A percentile compares a stretch with the other conserved stretches of the same genome.
Conservation (phyloP, 2,888 invertebrate genomes). For the Hirtodrosophila trivittata region DNA sequence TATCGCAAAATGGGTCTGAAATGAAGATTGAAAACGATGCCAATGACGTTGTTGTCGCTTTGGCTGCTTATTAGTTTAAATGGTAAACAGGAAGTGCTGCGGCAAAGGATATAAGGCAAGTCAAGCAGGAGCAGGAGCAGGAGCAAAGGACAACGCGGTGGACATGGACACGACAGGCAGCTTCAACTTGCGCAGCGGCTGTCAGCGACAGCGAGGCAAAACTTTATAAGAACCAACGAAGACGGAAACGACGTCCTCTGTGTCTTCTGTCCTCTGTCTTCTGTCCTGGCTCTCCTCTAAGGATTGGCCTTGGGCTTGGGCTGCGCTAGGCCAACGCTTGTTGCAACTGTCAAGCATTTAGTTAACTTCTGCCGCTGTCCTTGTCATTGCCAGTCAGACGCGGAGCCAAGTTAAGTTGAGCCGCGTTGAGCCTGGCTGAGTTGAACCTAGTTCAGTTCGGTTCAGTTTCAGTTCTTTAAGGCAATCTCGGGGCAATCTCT, state of each 20-base stretch:
- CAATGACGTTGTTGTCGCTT: constrained; percentile 25
- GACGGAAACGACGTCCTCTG: constrained; percentile 25
- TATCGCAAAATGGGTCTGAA: no score
- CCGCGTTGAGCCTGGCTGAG: no score
- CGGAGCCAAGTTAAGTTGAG: no score
- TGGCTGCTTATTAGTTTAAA: constrained; percentile 72
- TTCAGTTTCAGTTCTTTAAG: constrained; percentile 10
- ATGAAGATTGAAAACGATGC: constrained; percentile 69
- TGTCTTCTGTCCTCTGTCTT: constrained; percentile 27
- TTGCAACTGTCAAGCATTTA: constrained; percentile 75
- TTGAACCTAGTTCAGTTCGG: no score
- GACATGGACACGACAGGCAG: constrained; percentile 34
- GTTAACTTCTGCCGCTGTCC: constrained; percentile 67
- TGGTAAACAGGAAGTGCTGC: constrained; percentile 74
- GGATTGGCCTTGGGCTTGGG: no score
- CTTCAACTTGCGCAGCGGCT: constrained; percentile 53
- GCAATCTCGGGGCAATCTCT: constrained; percentile 9
- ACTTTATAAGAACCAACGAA: constrained; percentile 51
- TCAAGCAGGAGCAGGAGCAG: neutral
- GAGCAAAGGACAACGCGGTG: constrained; percentile 3
- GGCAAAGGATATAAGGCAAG: constrained; percentile 71
- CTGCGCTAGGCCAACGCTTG: constrained; percentile 32
- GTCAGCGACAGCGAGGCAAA: constrained; percentile 59
- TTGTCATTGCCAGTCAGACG: constrained; percentile 36
- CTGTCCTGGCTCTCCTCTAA: no score